A percentile compares a stretch with the other conserved stretches of the same genome.
Evolutionary conservation across 2,888 invertebrate genomes (phyloP).

Genomic region (Tortricodes alternella): DNA sequence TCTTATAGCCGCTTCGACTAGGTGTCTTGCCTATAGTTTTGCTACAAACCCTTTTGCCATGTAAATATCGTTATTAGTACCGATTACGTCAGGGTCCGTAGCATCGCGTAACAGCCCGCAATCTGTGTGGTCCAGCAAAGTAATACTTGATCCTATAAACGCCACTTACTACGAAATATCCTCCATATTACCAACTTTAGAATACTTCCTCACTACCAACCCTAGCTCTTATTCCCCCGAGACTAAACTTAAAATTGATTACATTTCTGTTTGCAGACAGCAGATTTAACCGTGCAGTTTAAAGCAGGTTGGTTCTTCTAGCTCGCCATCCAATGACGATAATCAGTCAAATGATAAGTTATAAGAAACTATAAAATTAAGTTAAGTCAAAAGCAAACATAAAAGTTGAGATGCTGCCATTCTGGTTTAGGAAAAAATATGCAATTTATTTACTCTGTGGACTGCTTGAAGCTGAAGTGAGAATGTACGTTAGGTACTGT

Average conservation of each 20-base stretch:
- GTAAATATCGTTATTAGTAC: slow-evolving; percentile 30
- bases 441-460: slow-evolving; percentile 10
- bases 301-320: slow-evolving; percentile 35
- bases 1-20: neutral
- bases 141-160: slow-evolving; percentile 36
- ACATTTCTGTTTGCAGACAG: neutral
- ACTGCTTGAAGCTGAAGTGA: neutral
- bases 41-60: slow-evolving; percentile 7
- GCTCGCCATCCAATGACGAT: slow-evolving; percentile 40
- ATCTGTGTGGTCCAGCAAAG: slow-evolving; percentile 42
- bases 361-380: slow-evolving; percentile 45
- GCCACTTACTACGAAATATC: slow-evolving; percentile 39
- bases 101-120: slow-evolving; percentile 27
- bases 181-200: slow-evolving; percentile 22
- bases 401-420: slow-evolving; percentile 1
- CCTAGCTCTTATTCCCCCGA: neutral
- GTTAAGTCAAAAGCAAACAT: slow-evolving; percentile 29
- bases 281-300: neutral
- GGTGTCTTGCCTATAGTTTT: neutral
- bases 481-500: no score
- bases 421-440: slow-evolving; percentile 9
- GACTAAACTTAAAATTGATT: neutral
- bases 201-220: neutral
- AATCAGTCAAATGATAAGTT: slow-evolving; percentile 52
- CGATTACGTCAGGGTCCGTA: slow-evolving; percentile 21